phyloP scores from a whole-genome alignment of 2,888 invertebrate species.

The Drosophila maculinotata region DNA sequence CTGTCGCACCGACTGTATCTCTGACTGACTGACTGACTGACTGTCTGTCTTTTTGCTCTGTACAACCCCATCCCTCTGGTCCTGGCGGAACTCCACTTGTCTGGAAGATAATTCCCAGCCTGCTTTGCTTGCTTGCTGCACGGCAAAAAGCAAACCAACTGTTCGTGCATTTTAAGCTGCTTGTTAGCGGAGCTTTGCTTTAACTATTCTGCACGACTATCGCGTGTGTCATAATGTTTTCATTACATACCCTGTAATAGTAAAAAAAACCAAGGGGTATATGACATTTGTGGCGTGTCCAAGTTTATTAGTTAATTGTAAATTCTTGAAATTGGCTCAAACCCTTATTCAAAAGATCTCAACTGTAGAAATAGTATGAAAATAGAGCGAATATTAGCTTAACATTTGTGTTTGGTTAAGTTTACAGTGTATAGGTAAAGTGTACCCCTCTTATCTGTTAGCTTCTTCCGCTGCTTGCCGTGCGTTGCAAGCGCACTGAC shows the following conservation, averaged over 20 bases:
- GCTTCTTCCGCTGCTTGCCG: slow-evolving; percentile 5
- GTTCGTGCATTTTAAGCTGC: slow-evolving; percentile 67
- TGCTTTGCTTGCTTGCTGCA: slow-evolving; percentile 6
- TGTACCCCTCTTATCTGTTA: background rate
- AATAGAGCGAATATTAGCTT: no score
- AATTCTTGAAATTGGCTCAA: no score
- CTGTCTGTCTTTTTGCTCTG: slow-evolving; percentile 5
- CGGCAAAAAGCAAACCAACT: slow-evolving; percentile 22
- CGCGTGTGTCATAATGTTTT: slow-evolving; percentile 65
- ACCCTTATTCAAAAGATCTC: no score
- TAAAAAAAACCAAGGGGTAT: background rate
- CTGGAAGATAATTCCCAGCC: slow-evolving; percentile 53
- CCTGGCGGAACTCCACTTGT: slow-evolving; percentile 41
- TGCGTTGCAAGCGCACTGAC: slow-evolving; percentile 52
- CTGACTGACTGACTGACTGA: slow-evolving; percentile 7
- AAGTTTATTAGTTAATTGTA: no score
- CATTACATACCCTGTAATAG: slow-evolving; percentile 26
- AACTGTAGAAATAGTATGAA: no score
- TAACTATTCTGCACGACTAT: slow-evolving; percentile 51
- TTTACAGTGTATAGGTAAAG: slow-evolving; percentile 14
- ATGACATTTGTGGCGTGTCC: no score
- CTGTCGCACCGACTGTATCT: slow-evolving; percentile 1
- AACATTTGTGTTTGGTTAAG: no score
- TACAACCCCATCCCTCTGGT: slow-evolving; percentile 19
- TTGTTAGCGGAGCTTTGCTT: slow-evolving; percentile 68